Evolutionary conservation across 2,888 invertebrate genomes (phyloP).

Genomic region (Colletes collaris): DNA sequence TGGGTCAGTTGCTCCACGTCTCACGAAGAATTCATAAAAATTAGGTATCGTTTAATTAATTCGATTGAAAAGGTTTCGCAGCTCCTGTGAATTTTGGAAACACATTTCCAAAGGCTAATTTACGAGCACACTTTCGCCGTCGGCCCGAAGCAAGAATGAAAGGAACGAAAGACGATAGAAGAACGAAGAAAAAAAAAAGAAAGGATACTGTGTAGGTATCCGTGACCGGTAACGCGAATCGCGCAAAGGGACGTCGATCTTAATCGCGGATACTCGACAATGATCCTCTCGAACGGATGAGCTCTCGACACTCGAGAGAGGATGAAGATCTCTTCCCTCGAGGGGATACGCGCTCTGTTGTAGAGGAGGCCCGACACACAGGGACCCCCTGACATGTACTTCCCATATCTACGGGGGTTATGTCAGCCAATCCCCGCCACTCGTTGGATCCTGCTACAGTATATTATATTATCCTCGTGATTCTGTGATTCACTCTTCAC

Average conservation of each 20-base stretch:
- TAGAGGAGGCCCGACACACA: slow-evolving; percentile 34
- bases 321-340: slow-evolving; percentile 69
- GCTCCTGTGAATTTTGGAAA: too few relatives aligned
- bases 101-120: background rate
- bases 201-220: slow-evolving; percentile 38
- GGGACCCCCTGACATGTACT: slow-evolving; percentile 61
- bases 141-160: background rate
- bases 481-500: slow-evolving; percentile 9
- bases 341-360: slow-evolving; percentile 71
- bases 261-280: slow-evolving; percentile 78
- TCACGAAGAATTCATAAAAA: too few relatives aligned
- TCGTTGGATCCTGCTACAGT: slow-evolving; percentile 32
- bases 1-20: too few relatives aligned
- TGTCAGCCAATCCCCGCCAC: slow-evolving; percentile 51
- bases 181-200: slow-evolving; percentile 27
- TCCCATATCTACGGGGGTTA: slow-evolving; percentile 58
- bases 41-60: too few relatives aligned
- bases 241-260: slow-evolving; percentile 75
- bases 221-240: slow-evolving; percentile 63
- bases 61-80: too few relatives aligned
- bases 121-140: too few relatives aligned
- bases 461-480: slow-evolving; percentile 49
- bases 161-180: background rate
- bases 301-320: slow-evolving; percentile 72
- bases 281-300: slow-evolving; percentile 80